Base-by-base conservation (phyloP, 2,888 invertebrate genomes). In the Labia minor region DNA sequence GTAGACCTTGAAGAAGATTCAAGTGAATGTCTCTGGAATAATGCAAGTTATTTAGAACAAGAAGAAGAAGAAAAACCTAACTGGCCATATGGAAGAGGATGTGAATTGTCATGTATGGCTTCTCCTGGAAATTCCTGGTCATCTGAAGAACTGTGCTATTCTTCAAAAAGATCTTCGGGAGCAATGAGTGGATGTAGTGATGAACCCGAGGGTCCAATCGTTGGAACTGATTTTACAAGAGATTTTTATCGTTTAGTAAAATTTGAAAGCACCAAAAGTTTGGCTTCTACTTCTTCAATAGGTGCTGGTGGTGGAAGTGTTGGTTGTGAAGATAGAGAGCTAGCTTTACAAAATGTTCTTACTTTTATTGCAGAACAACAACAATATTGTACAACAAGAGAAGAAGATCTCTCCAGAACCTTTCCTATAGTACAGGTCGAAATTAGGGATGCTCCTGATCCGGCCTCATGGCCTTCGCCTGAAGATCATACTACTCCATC, bases 221-320 rank as follows among this genome's bases (percentile, higher is more conserved):
- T 87, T 19, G 88, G 88, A 19, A 83, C 86, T 14, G 88, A 89
- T 76, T 90, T 90, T 73, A 89, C 89, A 3, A 80, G 89, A 70
- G 90, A 90, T 77, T 90, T 89, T 77, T 90, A 90, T 75, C 84
- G 88, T 33, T 82, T 90, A 70, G 89, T 89, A 63, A 89, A 89
- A 78, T 89, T 89, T 74, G 90, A 89, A 75, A 89, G 89, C 77
- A 88, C 87, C 69, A 88, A 88, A 76, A 89, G 89, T 76, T 79
- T 89, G 74, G 88, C 88, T 61, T 88, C 88, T 37, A 88, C 86
- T 73, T 87, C 87, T 63, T 87, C 64, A 37, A 16, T 20, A 33
- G 10, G 37, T 16, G 62, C 66, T 37, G 66, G 19, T 37, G 65
- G 65, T 66, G 65, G 21, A 63, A 65, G 65, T 63, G 65, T 61